Evolutionary conservation across 2,797 vertebrate species (phyloP).

Genomic region (Argentina silus): DNA sequence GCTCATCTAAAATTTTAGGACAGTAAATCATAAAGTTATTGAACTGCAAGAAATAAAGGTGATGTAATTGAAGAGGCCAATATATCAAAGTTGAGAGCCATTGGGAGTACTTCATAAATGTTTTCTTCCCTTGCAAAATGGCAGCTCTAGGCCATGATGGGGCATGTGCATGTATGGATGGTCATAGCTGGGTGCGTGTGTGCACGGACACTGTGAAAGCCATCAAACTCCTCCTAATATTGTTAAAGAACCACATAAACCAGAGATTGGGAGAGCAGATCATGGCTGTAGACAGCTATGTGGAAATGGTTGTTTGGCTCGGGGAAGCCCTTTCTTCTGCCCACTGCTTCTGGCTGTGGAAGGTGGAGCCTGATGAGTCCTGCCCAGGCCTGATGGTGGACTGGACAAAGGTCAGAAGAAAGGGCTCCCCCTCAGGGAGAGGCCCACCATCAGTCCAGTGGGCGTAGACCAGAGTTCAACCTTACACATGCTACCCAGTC

Average conservation of each 20-base stretch:
- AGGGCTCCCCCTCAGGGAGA: slow-evolving; percentile 2
- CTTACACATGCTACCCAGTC: slow-evolving; percentile 16
- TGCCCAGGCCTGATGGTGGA: slow-evolving; percentile 42
- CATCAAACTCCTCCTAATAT: not conserved
- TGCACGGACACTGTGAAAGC: not conserved
- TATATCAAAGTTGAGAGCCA: slow-evolving; percentile 3
- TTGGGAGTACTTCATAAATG: not conserved
- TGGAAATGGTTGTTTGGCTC: slow-evolving; percentile 39
- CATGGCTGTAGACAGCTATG: not conserved
- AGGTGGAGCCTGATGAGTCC: slow-evolving; percentile 43
- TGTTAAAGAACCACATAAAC: not conserved
- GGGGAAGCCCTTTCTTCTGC: slow-evolving; percentile 37
- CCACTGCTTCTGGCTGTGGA: slow-evolving; percentile 43
- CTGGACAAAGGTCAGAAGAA: not conserved
- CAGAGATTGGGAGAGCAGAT: not conserved
- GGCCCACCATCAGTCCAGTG: slow-evolving; percentile 50
- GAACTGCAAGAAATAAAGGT: not conserved
- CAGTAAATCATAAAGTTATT: slow-evolving; percentile 7
- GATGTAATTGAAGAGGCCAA: not conserved
- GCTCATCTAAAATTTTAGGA: not conserved
- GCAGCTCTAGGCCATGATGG: not conserved
- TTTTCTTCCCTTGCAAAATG: not conserved
- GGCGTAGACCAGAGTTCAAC: slow-evolving; percentile 49
- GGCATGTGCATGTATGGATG: not conserved
- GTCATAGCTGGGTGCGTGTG: not conserved